Base-by-base conservation (phyloP, 1,140 invertebrate species). In the Camponotus floridanus region DNA sequence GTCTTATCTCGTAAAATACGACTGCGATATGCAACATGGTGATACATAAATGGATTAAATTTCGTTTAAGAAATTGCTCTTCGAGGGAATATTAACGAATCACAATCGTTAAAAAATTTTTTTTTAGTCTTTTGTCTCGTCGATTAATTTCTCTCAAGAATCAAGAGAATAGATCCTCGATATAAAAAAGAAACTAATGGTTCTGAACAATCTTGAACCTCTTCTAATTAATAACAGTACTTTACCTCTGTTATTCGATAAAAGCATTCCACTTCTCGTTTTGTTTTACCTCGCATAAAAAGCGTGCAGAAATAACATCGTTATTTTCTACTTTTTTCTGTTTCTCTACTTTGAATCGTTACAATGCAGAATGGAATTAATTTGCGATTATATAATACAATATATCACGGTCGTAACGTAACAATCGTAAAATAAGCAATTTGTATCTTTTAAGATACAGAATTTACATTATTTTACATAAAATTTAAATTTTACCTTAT, bases 131-230 rank as follows among this genome's bases (percentile, higher is more conserved):
- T 68, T n/a, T 26, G 39, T 21, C 18, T 26, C 55, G 55, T 61
- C 57, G 26, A 83, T 74, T 83, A 83, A 74, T 74, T 74, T 74
- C 55, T 57, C 31, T 61, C 7, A 83, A 42, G 42, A 74, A 21
- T 42, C 65, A 15, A 73, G 39, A 71, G 36, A 71, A 15, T 33
- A 55, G 45, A 55, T 33, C 79, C 26, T 33, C 2, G n/a, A 45
- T 21, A 15, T 13, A 21, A 42, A 68, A 18, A 39, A 21, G 13
- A 61, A 42, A 1, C 39, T n/a, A 64, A 70, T 42, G 64, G 33
- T 55, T 70, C 5, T 21, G 13, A 6, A 71, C 3, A 39, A 3
- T 11, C 51, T 71, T 45, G 31, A 57, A 2, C 2, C n/a, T 18
- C 11, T 13, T 68, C 45, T 59, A 73, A 81, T 81, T 79, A 73